These are phyloP conservation scores for Nemurella pictetii DNA, from an alignment of 2,888 invertebrate species.

Conservation along the genomic window DNA sequence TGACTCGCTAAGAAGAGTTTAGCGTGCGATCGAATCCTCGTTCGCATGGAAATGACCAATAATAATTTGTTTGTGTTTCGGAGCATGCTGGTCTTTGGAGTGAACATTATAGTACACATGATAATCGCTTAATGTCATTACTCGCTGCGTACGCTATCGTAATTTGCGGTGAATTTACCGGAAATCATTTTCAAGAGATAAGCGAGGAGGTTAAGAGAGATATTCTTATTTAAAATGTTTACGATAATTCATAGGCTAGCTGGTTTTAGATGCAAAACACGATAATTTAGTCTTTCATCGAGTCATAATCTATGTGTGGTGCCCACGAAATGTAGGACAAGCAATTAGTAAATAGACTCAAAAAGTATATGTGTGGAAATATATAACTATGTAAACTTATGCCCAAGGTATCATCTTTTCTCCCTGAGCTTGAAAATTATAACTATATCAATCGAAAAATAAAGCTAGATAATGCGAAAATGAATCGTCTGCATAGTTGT, in stretches of 20 bases:
- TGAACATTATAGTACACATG: neutral
- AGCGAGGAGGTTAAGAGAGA: neutral
- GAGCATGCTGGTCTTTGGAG: neutral
- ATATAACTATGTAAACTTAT: neutral
- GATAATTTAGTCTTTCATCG: neutral
- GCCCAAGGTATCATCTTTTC: neutral
- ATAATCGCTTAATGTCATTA: neutral
- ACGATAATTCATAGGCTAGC: neutral
- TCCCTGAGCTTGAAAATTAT: neutral
- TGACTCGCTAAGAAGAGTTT: neutral
- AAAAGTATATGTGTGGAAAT: neutral
- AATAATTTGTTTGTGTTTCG: neutral
- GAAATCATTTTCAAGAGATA: neutral
- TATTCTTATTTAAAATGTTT: neutral
- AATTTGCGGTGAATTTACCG: neutral
- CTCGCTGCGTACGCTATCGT: neutral
- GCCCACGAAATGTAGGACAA: neutral
- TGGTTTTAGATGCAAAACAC: neutral
- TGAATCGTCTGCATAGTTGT: neutral
- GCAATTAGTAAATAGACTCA: neutral
- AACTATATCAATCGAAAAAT: neutral
- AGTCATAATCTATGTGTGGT: too few relatives aligned
- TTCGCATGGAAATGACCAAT: neutral
- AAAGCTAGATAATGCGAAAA: neutral
- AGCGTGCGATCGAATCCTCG: neutral